Conservation (phyloP, 64 coral and sea anemone genomes). For the Pocillopora verrucosa region DNA sequence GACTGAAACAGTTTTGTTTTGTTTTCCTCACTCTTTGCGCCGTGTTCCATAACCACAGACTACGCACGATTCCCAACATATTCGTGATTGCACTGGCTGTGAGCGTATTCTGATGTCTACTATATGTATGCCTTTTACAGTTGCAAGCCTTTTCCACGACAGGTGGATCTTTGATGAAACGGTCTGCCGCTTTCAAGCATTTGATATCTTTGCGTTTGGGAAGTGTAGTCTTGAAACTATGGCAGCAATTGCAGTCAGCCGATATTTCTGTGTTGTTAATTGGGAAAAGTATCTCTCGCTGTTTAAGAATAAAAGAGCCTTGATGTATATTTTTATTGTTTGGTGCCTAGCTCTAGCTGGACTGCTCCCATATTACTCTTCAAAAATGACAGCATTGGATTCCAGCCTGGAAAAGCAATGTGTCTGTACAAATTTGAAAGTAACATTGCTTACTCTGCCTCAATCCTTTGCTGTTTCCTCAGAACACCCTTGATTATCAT, state of each 20-base stretch:
- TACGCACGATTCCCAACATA: neutral
- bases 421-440: constrained; percentile 55
- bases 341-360: too few relatives aligned
- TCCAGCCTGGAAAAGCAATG: constrained; percentile 61
- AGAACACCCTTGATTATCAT: constrained; percentile 47
- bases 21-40: too few relatives aligned
- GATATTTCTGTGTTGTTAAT: too few relatives aligned
- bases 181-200: neutral
- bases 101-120: neutral
- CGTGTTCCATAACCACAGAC: too few relatives aligned
- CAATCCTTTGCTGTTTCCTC: constrained; percentile 34
- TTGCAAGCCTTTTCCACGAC: constrained; percentile 7
- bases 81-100: neutral
- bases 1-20: too few relatives aligned
- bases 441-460: constrained; percentile 43
- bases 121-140: neutral
- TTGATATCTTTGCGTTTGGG: too few relatives aligned
- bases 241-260: too few relatives aligned
- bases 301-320: too few relatives aligned
- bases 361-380: constrained; percentile 13
- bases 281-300: too few relatives aligned
- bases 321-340: too few relatives aligned
- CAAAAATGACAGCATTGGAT: neutral
- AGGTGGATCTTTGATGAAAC: neutral
- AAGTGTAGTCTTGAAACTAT: too few relatives aligned